Conservation (phyloP, 2,888 invertebrate species). For the Ectobius pallidus region DNA sequence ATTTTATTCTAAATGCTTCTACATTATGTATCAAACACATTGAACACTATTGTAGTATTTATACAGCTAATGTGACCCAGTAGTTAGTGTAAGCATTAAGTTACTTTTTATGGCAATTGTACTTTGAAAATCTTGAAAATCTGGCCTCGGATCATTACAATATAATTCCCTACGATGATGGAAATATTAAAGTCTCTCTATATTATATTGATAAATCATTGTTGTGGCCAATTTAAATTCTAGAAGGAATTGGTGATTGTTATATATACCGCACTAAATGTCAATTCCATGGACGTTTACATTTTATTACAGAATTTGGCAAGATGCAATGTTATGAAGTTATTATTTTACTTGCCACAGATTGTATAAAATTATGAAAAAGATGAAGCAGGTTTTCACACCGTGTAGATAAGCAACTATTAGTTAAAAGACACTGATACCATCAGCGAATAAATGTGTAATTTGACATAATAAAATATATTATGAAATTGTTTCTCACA, state of each 20-base stretch:
- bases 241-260: slow-evolving; percentile 25
- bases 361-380: slow-evolving; percentile 7
- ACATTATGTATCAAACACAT: no score
- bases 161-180: not conserved
- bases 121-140: no score
- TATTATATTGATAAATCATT: slow-evolving; percentile 1
- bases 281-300: slow-evolving; percentile 14
- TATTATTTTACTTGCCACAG: slow-evolving; percentile 21
- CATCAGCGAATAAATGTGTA: slow-evolving; percentile 19
- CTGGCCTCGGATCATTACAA: no score
- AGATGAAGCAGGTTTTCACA: slow-evolving; percentile 23
- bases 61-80: no score
- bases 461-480: slow-evolving; percentile 19
- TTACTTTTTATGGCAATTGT: no score
- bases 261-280: slow-evolving; percentile 16
- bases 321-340: not conserved
- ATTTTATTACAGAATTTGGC: not conserved
- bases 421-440: slow-evolving; percentile 28
- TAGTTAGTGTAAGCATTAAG: no score
- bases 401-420: slow-evolving; percentile 2
- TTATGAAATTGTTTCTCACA: no score
- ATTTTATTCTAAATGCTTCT: no score
- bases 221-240: slow-evolving; percentile 13
- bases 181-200: not conserved
- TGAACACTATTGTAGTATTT: no score